These are phyloP conservation scores for Crossocerus cetratus DNA, from an alignment of 2,888 invertebrate genomes.

Conservation along the genomic window DNA sequence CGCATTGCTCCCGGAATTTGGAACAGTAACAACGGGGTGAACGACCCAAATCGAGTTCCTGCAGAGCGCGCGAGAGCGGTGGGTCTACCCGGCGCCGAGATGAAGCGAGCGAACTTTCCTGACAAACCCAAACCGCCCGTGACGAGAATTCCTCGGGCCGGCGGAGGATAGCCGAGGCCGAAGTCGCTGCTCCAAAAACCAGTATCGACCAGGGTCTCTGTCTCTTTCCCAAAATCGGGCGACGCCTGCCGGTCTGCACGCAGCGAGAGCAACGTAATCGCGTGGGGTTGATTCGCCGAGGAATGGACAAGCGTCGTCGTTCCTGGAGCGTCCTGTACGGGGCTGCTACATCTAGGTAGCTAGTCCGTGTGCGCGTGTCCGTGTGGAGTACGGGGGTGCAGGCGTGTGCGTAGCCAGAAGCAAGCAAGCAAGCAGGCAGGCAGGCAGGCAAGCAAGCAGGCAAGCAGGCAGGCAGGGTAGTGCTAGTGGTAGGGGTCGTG, in stretches of 20 bases:
- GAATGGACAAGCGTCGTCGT: conserved; percentile 10
- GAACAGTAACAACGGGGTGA: background rate
- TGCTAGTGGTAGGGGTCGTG: background rate
- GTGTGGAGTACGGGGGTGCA: conserved; percentile 11
- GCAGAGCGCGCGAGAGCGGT: background rate
- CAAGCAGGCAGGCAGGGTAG: background rate
- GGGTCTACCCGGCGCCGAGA: background rate
- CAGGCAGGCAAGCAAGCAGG: too few species aligned
- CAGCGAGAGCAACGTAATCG: background rate
- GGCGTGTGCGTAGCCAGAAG: background rate
- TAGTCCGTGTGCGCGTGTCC: conserved; percentile 29
- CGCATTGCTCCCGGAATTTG: background rate
- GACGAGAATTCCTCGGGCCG: too few species aligned
- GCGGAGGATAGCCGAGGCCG: too few species aligned
- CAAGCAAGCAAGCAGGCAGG: background rate
- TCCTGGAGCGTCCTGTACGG: conserved; percentile 38
- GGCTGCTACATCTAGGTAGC: conserved; percentile 17
- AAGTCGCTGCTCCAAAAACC: background rate
- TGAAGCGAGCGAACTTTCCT: background rate
- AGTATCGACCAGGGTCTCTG: background rate
- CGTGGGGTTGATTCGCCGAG: background rate
- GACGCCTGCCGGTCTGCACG: conserved; percentile 1
- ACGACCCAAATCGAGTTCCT: background rate
- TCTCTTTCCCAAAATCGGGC: background rate
- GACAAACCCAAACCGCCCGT: too few species aligned